phyloP scores from a whole-genome alignment of 2,113 vertebrate genomes.

The Scortum barcoo region DNA sequence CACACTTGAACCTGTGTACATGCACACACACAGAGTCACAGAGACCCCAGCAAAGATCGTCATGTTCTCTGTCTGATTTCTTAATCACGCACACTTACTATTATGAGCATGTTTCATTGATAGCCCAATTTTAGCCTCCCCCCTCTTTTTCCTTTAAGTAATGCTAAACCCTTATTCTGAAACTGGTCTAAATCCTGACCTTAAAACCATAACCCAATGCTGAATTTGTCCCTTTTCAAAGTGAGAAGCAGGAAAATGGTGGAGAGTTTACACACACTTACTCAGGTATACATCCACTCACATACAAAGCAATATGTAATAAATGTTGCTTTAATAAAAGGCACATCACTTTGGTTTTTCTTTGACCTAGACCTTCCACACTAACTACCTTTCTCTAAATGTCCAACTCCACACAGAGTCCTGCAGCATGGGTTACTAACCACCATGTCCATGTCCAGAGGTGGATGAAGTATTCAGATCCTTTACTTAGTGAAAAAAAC shows the following conservation, averaged over 20 bases:
- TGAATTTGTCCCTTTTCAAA: neutral
- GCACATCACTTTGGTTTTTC: neutral
- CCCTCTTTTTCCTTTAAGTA: neutral
- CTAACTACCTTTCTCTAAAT: neutral
- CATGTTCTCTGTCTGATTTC: slow-evolving; percentile 16
- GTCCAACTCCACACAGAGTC: neutral
- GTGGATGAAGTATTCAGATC: too few relatives aligned
- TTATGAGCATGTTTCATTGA: slow-evolving; percentile 8
- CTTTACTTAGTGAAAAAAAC: too few relatives aligned
- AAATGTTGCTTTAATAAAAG: slow-evolving; percentile 9
- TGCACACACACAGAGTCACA: slow-evolving; percentile 29
- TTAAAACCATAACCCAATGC: neutral
- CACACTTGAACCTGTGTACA: slow-evolving; percentile 38
- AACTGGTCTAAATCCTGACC: neutral
- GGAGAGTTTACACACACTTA: neutral
- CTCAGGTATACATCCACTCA: too few relatives aligned
- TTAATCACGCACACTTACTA: neutral
- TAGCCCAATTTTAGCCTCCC: neutral
- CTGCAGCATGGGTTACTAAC: neutral
- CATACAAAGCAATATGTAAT: neutral
- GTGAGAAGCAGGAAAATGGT: neutral
- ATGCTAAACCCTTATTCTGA: neutral
- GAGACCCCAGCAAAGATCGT: neutral
- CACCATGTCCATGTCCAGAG: neutral
- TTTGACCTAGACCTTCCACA: slow-evolving; percentile 16